A percentile compares a stretch with the other conserved stretches of the same genome.
Evolutionary conservation across 1,140 invertebrate species (phyloP).

Genomic region (Micrasema longulum): DNA sequence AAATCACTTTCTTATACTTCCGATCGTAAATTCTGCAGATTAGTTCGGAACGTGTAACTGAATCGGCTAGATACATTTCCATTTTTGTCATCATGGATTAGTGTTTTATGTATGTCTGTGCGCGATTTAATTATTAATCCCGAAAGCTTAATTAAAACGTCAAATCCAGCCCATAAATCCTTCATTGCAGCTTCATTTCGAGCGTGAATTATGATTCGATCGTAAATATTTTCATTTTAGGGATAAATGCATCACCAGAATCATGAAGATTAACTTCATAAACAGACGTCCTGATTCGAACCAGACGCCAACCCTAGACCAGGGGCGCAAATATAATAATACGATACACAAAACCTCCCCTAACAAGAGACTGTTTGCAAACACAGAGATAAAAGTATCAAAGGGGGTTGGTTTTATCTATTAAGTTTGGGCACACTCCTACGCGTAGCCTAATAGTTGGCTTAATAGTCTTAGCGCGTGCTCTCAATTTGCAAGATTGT

Average conservation of each 20-base stretch:
- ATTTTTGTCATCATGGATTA: no score
- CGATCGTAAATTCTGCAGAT: no score
- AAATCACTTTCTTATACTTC: no score
- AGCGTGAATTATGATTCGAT: no score
- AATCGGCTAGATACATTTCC: no score
- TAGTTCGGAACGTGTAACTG: no score
- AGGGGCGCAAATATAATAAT: conserved; percentile 8
- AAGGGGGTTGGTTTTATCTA: conserved; percentile 1
- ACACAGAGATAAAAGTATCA: conserved; percentile 18
- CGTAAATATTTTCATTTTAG: no score
- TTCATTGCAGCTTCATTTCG: no score
- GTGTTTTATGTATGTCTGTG: no score
- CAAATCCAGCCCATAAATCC: no score
- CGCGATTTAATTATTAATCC: no score
- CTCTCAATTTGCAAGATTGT: not conserved
- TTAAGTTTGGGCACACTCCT: conserved; percentile 13
- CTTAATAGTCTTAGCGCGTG: not conserved
- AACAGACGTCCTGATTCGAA: conserved; percentile 12
- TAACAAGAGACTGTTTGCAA: conserved; percentile 3
- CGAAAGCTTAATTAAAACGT: no score
- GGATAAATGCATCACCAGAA: not conserved
- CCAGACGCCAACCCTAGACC: not conserved
- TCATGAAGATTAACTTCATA: conserved; percentile 11
- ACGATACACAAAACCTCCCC: not conserved
- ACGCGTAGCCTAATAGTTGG: not conserved